phyloP scores from a whole-genome alignment of 1,140 invertebrate genomes.

The Zaprionus nigranus region DNA sequence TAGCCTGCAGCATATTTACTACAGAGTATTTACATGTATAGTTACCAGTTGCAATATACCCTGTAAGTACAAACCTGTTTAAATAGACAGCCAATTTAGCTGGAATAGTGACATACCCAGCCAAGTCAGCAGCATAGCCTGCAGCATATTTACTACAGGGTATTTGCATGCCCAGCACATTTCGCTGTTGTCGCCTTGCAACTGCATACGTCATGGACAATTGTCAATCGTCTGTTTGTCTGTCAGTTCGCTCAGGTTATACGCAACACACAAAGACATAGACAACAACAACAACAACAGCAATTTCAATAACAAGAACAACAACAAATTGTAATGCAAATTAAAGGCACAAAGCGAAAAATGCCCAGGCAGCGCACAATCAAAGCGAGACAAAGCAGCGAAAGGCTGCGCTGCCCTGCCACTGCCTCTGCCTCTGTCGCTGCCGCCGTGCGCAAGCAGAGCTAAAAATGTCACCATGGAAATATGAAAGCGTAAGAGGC shows the following conservation, averaged over 20 bases:
- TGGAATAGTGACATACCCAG: not conserved
- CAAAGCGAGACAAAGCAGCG: conserved; percentile 64
- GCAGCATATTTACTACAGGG: not conserved
- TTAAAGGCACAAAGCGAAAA: conserved; percentile 77
- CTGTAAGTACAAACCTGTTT: no score
- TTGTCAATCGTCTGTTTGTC: conserved; percentile 30
- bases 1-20: no score
- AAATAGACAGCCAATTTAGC: no score
- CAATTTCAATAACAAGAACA: not conserved
- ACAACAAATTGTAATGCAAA: conserved; percentile 73
- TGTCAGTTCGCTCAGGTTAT: conserved; percentile 18
- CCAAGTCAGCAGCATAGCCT: not conserved
- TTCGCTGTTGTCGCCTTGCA: not conserved
- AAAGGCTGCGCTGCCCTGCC: conserved; percentile 18
- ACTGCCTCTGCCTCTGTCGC: not conserved
- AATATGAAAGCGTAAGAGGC: conserved; percentile 36
- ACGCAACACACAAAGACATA: conserved; percentile 9
- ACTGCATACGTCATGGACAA: conserved; percentile 34
- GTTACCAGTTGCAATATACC: no score
- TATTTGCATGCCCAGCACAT: not conserved
- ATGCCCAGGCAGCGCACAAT: conserved; percentile 60
- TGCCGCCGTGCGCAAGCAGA: conserved; percentile 12
- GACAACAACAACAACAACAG: conserved; percentile 16
- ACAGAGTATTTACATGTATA: no score
- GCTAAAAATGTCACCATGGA: conserved; percentile 52